Percentiles rank a stretch among this genome's conserved stretches.
Evolutionary conservation across 1,140 invertebrate species (phyloP).

Genomic region (Cheumatopsyche charites): DNA sequence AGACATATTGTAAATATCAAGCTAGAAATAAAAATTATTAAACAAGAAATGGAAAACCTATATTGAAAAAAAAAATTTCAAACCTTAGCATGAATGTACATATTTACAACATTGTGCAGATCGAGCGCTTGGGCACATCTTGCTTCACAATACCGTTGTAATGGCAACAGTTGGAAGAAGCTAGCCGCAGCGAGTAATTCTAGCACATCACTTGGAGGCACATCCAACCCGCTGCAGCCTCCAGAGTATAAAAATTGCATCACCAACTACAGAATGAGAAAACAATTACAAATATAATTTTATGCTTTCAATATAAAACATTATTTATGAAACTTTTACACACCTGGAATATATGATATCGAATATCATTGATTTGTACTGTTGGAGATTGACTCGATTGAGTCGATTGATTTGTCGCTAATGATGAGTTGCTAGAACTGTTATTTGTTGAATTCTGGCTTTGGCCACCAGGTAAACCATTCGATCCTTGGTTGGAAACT

Average conservation of each 20-base stretch:
- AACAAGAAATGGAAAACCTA: not conserved
- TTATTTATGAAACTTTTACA: constrained; percentile 30
- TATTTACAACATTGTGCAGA: constrained; percentile 87
- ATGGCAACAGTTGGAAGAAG: constrained; percentile 87
- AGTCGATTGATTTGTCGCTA: constrained; percentile 24
- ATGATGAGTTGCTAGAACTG: constrained; percentile 53
- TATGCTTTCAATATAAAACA: not conserved
- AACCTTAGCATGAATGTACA: constrained; percentile 93
- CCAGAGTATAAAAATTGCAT: constrained; percentile 94
- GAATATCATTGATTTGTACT: constrained; percentile 91
- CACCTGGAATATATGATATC: constrained; percentile 91
- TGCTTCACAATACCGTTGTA: constrained; percentile 84
- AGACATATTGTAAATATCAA: no score
- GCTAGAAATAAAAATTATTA: no score
- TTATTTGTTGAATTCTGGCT: constrained; percentile 75
- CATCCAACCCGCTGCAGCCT: constrained; percentile 76
- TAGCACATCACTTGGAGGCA: constrained; percentile 79
- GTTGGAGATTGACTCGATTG: constrained; percentile 66
- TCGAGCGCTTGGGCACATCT: constrained; percentile 83
- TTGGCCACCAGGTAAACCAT: constrained; percentile 44
- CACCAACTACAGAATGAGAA: constrained; percentile 71
- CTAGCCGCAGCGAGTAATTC: constrained; percentile 91
- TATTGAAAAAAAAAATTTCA: constrained; percentile 1
- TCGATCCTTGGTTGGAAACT: constrained; percentile 37
- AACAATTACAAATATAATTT: not conserved